Evolutionary conservation across 2,797 vertebrate genomes (phyloP).

Genomic region (Eurystomus glaucurus): DNA sequence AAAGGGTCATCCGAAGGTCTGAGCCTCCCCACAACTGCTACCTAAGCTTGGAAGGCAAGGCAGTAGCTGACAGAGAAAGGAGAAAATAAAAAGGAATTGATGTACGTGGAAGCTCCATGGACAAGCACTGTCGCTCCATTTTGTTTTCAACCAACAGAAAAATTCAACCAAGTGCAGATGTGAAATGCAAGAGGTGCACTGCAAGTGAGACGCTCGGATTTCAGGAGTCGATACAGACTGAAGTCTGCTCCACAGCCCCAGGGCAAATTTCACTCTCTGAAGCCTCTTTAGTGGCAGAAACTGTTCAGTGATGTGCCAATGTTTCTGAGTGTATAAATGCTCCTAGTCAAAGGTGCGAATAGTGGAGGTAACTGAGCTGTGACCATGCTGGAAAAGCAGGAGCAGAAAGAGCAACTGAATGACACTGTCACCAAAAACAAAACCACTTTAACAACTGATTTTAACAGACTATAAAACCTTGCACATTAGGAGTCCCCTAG

Average conservation of each 20-base stretch:
- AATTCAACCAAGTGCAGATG: neutral
- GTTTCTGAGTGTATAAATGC: neutral
- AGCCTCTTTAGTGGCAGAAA: neutral
- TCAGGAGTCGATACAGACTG: neutral
- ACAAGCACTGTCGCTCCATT: neutral
- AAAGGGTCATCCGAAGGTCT: neutral
- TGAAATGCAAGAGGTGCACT: neutral
- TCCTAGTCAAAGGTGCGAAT: neutral
- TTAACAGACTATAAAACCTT: neutral
- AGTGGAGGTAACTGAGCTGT: slow-evolving; percentile 12
- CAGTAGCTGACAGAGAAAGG: neutral
- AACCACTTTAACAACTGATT: neutral
- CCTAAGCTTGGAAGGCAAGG: neutral
- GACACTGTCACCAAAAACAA: neutral
- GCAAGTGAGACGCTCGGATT: neutral
- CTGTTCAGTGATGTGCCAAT: neutral
- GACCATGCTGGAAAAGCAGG: fast-evolving
- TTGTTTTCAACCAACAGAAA: slow-evolving; percentile 4
- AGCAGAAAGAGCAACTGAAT: neutral
- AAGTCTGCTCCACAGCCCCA: neutral
- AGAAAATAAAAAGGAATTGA: slow-evolving; percentile 17
- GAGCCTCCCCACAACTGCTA: neutral
- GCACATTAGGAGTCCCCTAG: neutral
- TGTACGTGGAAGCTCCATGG: neutral
- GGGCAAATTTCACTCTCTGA: neutral